Percentiles rank a stretch among this genome's conserved stretches.
These are phyloP conservation scores for Prunella strophiata DNA, from an alignment of 2,797 vertebrate genomes.

Conservation along the genomic window DNA sequence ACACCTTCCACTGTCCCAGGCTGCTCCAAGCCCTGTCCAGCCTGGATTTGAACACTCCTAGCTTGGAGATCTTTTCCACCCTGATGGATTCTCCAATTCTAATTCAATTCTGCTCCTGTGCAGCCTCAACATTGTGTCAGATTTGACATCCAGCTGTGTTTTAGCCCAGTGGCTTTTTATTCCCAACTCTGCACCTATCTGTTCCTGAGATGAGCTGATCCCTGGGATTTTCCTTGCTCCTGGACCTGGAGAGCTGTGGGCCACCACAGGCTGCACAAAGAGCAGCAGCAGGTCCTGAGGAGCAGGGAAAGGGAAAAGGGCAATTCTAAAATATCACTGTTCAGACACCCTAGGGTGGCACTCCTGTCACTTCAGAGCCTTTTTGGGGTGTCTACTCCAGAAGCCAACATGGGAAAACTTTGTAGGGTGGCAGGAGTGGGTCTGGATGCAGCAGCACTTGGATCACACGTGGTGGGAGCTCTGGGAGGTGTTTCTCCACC, in stretches of 20 bases:
- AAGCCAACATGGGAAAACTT: accelerated
- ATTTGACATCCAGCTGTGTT: not conserved
- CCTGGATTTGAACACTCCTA: not conserved
- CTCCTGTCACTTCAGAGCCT: not conserved
- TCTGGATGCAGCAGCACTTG: not conserved
- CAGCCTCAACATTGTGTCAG: not conserved
- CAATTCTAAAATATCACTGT: not conserved
- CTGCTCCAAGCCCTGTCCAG: not conserved
- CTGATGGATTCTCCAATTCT: not conserved
- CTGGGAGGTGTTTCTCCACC: not conserved
- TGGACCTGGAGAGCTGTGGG: not conserved
- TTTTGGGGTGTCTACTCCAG: not conserved
- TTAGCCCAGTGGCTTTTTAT: not conserved
- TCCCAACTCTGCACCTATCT: not conserved
- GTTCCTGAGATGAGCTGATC: not conserved
- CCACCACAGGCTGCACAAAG: not conserved
- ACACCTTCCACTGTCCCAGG: not conserved
- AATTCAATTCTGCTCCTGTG: not conserved
- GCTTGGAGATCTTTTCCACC: not conserved
- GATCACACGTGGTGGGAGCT: not conserved
- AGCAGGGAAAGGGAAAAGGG: not conserved
- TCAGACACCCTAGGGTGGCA: not conserved
- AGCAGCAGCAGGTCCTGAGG: not conserved
- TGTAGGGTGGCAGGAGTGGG: not conserved
- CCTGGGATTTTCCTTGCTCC: not conserved